A percentile compares a stretch with the other conserved stretches of the same genome.
These are phyloP conservation scores for Drosophila simulans DNA, from an alignment of 1,140 invertebrate species.

Conservation along the genomic window DNA sequence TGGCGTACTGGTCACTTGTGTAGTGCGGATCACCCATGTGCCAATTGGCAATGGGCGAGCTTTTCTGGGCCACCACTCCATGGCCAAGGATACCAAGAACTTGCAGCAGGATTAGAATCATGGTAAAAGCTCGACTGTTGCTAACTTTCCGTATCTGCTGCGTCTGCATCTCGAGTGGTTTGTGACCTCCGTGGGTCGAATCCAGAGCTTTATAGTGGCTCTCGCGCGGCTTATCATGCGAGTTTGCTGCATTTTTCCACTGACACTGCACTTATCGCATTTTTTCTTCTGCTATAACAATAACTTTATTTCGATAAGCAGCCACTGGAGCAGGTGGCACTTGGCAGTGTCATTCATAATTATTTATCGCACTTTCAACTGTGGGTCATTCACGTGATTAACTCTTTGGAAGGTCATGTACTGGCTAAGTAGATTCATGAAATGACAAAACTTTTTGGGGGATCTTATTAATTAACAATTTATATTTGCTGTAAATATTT, in stretches of 20 bases:
- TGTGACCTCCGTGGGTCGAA: not conserved
- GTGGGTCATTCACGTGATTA: slow-evolving; percentile 14
- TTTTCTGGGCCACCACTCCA: not conserved
- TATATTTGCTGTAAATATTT: too few relatives aligned
- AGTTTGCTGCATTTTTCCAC: slow-evolving; percentile 4
- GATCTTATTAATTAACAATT: too few relatives aligned
- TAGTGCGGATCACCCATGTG: slow-evolving; percentile 35
- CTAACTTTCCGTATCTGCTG: not conserved
- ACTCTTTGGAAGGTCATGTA: not conserved
- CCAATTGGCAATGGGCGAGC: slow-evolving; percentile 35
- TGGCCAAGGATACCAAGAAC: not conserved
- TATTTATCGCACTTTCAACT: not conserved
- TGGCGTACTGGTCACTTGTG: slow-evolving; percentile 46
- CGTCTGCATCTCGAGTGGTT: not conserved
- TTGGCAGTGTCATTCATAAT: not conserved
- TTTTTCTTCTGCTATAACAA: not conserved
- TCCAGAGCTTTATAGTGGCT: not conserved
- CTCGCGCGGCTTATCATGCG: not conserved
- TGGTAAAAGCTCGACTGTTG: not conserved
- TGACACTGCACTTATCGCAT: slow-evolving; percentile 8
- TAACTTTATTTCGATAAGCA: not conserved
- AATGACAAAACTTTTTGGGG: not conserved
- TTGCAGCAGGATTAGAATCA: not conserved
- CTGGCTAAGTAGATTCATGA: not conserved
- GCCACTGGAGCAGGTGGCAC: not conserved